Conservation (phyloP, 2,113 vertebrate species). For the Solea senegalensis region DNA sequence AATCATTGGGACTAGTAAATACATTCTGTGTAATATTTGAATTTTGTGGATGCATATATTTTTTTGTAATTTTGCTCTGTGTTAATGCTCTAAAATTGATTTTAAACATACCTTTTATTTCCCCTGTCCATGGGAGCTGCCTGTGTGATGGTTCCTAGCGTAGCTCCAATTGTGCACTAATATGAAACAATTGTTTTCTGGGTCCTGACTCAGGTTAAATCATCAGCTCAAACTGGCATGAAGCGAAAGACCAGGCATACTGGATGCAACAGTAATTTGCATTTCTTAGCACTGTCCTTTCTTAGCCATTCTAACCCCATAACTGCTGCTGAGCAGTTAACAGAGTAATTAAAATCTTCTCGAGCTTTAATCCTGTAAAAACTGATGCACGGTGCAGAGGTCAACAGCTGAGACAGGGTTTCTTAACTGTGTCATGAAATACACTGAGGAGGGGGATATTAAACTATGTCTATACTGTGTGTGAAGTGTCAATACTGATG, state of each 20-base stretch:
- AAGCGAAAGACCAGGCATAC: constrained; percentile 30
- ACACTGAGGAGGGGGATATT: constrained; percentile 31
- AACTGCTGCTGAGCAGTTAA: constrained; percentile 45
- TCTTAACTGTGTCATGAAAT: constrained; percentile 63
- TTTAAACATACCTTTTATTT: constrained; percentile 12
- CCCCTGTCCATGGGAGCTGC: constrained; percentile 20
- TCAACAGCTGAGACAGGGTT: constrained; percentile 52
- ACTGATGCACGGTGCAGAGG: constrained; percentile 49
- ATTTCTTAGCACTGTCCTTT: constrained; percentile 39
- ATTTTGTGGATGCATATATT: background rate
- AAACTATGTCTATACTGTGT: constrained; percentile 3
- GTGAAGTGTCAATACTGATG: background rate
- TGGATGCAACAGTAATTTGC: constrained; percentile 38
- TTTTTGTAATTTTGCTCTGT: too few species aligned
- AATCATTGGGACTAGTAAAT: background rate
- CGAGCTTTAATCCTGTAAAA: constrained; percentile 64
- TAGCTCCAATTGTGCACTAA: constrained; percentile 22
- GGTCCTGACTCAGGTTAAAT: constrained; percentile 47
- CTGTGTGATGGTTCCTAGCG: background rate
- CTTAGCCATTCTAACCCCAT: constrained; percentile 25
- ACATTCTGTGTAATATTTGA: background rate
- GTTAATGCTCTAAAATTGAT: background rate
- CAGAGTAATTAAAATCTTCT: constrained; percentile 60
- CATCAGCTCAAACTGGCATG: constrained; percentile 46
- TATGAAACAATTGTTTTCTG: constrained; percentile 39